phyloP scores from a whole-genome alignment of 2,113 vertebrate genomes.

The Odontesthes bonariensis region DNA sequence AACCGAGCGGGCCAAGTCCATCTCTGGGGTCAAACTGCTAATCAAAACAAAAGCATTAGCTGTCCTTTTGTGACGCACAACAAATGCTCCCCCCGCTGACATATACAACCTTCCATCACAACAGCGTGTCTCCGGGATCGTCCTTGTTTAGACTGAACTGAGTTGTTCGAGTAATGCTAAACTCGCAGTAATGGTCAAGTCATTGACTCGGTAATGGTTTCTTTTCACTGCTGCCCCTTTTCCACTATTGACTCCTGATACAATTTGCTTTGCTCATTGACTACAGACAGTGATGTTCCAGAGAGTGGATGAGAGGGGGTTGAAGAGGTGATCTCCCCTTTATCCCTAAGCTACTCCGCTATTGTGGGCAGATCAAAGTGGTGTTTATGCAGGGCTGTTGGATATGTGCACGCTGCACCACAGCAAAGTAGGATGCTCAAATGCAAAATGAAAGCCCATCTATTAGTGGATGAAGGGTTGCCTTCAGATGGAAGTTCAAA shows the following conservation, averaged over 20 bases:
- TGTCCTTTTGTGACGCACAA: conserved; percentile 30
- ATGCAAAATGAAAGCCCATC: conserved; percentile 52
- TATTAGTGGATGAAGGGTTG: conserved; percentile 69
- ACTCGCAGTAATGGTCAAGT: conserved; percentile 43
- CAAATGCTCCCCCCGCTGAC: conserved; percentile 33
- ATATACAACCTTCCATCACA: conserved; percentile 33
- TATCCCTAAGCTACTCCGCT: conserved; percentile 59
- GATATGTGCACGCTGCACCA: conserved; percentile 28
- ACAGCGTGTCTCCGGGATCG: neutral
- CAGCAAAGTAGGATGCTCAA: conserved; percentile 37
- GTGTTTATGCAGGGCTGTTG: conserved; percentile 50
- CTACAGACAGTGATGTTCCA: conserved; percentile 45
- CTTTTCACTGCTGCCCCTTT: conserved; percentile 59
- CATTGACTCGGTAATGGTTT: conserved; percentile 47
- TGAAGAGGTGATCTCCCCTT: conserved; percentile 64
- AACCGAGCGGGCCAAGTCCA: conserved; percentile 49
- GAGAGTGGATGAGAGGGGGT: conserved; percentile 53
- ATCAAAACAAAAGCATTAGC: conserved; percentile 67
- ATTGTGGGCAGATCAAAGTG: conserved; percentile 72
- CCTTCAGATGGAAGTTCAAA: conserved; percentile 60
- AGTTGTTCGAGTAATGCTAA: conserved; percentile 45
- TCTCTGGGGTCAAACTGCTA: conserved; percentile 69
- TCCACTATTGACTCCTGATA: conserved; percentile 52
- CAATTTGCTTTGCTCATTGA: conserved; percentile 51
- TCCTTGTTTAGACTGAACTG: conserved; percentile 15